phyloP scores from a whole-genome alignment of 1,140 invertebrate species.

The Caenorhabditis inopinata region DNA sequence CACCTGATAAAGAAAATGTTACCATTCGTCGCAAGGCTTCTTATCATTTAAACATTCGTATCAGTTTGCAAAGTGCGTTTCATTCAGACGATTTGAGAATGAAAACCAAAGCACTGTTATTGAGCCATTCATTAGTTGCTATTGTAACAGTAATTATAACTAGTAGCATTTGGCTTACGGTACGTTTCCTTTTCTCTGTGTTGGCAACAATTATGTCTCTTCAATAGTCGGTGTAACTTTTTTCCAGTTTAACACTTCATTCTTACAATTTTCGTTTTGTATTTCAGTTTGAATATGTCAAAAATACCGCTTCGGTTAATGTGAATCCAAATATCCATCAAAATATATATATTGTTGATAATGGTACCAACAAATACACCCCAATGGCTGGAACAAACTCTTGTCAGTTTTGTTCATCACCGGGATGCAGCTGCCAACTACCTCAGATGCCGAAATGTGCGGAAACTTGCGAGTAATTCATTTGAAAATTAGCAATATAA shows the following conservation, averaged over 20 bases:
- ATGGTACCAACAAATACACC: not conserved
- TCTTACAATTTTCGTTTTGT: too few relatives aligned
- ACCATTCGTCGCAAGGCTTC: not conserved
- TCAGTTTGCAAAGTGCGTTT: not conserved
- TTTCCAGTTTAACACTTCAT: too few relatives aligned
- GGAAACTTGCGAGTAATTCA: conserved; percentile 32
- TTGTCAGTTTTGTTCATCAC: not conserved
- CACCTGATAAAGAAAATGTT: conserved; percentile 22
- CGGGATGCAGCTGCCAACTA: not conserved
- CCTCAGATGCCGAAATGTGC: conserved; percentile 21
- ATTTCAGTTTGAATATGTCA: too few relatives aligned
- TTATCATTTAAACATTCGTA: conserved; percentile 1
- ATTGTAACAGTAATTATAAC: conserved; percentile 3
- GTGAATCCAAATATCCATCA: not conserved
- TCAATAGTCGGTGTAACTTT: too few relatives aligned
- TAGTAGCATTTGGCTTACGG: conserved; percentile 26
- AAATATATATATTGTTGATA: not conserved
- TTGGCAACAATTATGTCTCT: too few relatives aligned
- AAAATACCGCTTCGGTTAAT: conserved; percentile 17
- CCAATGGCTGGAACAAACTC: conserved; percentile 18
- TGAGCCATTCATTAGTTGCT: conserved; percentile 21
- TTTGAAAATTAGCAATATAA: not conserved
- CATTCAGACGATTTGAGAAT: not conserved
- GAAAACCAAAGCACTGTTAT: not conserved
- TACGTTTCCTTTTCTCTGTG: not conserved